Conservation (phyloP, 1,140 invertebrate genomes). For the Caenorhabditis brenneri region DNA sequence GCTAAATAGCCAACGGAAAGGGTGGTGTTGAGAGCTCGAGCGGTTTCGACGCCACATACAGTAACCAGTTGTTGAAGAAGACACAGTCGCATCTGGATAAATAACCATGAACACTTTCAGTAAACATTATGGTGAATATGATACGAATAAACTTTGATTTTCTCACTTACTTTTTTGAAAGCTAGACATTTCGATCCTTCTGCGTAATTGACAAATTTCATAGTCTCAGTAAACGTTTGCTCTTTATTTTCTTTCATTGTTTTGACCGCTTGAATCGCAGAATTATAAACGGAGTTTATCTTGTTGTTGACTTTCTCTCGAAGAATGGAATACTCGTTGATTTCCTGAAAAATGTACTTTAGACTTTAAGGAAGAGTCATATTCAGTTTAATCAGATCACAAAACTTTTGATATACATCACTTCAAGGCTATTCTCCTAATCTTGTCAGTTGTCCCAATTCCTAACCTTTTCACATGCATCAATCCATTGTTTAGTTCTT, state of each 20-base stretch:
- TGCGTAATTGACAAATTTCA: constrained; percentile 23
- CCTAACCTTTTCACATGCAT: background rate
- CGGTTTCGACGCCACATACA: background rate
- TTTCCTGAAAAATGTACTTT: constrained; percentile 14
- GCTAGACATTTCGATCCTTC: constrained; percentile 44
- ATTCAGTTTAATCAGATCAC: no score
- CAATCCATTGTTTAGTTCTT: background rate
- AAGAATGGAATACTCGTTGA: background rate
- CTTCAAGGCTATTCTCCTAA: no score
- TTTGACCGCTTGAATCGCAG: constrained; percentile 24
- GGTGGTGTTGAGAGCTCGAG: background rate
- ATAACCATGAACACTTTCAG: no score
- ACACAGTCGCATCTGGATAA: constrained; percentile 42
- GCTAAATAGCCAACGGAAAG: constrained; percentile 38
- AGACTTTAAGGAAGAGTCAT: no score
- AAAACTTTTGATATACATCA: background rate
- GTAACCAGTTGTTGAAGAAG: background rate
- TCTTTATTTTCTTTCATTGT: background rate
- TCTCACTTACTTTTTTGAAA: constrained; percentile 42
- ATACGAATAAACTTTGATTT: no score
- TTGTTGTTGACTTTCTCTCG: constrained; percentile 38
- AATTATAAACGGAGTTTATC: constrained; percentile 26
- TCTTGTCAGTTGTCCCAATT: no score
- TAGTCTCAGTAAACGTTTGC: constrained; percentile 11
- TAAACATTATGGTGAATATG: no score